Conservation (phyloP, 2,888 invertebrate species). For the Trichogramma dendrolimi region DNA sequence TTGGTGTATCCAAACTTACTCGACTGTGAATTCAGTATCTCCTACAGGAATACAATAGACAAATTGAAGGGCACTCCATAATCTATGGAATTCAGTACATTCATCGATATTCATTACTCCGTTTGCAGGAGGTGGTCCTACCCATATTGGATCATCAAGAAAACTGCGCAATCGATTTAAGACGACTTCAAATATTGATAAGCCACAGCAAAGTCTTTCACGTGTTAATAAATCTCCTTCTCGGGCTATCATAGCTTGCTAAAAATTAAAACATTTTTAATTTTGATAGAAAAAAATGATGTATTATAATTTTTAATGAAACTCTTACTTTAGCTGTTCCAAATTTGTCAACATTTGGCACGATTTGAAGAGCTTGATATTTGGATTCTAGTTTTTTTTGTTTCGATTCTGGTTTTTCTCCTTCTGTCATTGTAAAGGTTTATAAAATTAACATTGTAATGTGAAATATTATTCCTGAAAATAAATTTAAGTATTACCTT, state of each 20-base stretch:
- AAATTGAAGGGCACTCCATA: slow-evolving; percentile 98
- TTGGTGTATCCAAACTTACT: slow-evolving; percentile 61
- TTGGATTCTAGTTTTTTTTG: slow-evolving; percentile 91
- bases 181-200: slow-evolving; percentile 95
- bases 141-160: slow-evolving; percentile 87
- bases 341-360: slow-evolving; percentile 90
- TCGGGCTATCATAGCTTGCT: slow-evolving; percentile 91
- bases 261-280: slow-evolving; percentile 24
- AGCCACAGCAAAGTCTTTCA: slow-evolving; percentile 93
- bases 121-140: slow-evolving; percentile 81
- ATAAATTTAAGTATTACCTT: slow-evolving; percentile 60
- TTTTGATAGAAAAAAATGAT: not conserved
- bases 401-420: slow-evolving; percentile 90
- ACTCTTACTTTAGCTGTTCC: slow-evolving; percentile 81
- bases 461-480: slow-evolving; percentile 5
- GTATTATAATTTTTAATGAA: not conserved
- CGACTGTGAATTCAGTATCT: slow-evolving; percentile 93
- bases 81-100: slow-evolving; percentile 91
- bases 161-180: slow-evolving; percentile 81
- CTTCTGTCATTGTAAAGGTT: slow-evolving; percentile 59
- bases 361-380: slow-evolving; percentile 90
- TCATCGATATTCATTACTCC: slow-evolving; percentile 95
- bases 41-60: slow-evolving; percentile 96
- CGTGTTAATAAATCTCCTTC: slow-evolving; percentile 95
- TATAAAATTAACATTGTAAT: slow-evolving; percentile 2